Conservation (phyloP, 2,113 vertebrate species). For the pig (Sus scrofa) region T2T-Sscrofa CM000814.6:146470001-146470500, state of each 20-base stretch:
- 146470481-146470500: fast-evolving
- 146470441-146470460: fast-evolving
- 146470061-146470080: not conserved
- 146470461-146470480: fast-evolving
- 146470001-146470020: fast-evolving
- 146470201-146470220: not conserved
- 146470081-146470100: not conserved
- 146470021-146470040: not conserved
- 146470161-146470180: fast-evolving
- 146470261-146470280: not conserved
- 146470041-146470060: not conserved
- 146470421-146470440: not conserved
- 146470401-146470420: not conserved
- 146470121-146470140: not conserved
- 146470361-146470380: fast-evolving
- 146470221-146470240: too few species aligned
- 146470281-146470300: fast-evolving
- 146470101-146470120: not conserved
- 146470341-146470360: not conserved
- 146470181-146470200: not conserved
- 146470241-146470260: too few species aligned
- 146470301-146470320: fast-evolving
- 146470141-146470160: not conserved
- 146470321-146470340: fast-evolving
- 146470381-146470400: fast-evolving